Percentiles rank a stretch among this genome's conserved stretches.
phyloP scores from a whole-genome alignment of 1,140 invertebrate genomes.

The Pseudoatta argentina region DNA sequence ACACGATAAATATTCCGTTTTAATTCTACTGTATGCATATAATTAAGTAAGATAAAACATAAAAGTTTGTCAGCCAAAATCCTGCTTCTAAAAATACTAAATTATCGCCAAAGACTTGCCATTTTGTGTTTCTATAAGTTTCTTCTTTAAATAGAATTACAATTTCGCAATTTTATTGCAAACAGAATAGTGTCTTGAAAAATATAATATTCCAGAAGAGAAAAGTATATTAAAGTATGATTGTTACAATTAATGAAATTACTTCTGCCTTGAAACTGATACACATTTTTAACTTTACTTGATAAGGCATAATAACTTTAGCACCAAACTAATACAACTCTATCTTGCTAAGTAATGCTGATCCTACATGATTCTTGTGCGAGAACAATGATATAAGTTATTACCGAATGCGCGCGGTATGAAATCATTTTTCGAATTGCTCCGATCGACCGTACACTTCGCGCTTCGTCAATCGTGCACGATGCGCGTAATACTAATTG shows the following conservation, averaged over 20 bases:
- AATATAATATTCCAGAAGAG: background rate
- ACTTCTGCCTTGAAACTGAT: background rate
- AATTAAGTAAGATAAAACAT: background rate
- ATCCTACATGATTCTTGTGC: background rate
- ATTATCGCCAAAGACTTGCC: background rate
- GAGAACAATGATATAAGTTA: slow-evolving; percentile 32
- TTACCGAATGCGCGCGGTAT: background rate
- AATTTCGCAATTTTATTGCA: background rate
- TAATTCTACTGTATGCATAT: slow-evolving; percentile 9
- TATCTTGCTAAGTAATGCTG: slow-evolving; percentile 21
- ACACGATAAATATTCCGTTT: background rate
- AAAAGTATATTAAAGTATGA: background rate
- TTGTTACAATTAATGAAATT: background rate
- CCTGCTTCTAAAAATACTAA: slow-evolving; percentile 4
- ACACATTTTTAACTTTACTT: background rate
- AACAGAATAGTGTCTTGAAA: background rate
- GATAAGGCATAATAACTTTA: background rate
- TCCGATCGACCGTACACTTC: background rate
- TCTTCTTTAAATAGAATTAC: background rate
- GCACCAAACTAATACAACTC: background rate
- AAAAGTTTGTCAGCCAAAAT: slow-evolving; percentile 10
- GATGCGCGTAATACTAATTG: slow-evolving; percentile 43
- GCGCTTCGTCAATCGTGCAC: background rate
- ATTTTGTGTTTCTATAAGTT: background rate
- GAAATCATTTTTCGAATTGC: background rate